Base-by-base conservation (phyloP, 2,797 vertebrate genomes). In the Sternarchorhynchus goeldii region DNA sequence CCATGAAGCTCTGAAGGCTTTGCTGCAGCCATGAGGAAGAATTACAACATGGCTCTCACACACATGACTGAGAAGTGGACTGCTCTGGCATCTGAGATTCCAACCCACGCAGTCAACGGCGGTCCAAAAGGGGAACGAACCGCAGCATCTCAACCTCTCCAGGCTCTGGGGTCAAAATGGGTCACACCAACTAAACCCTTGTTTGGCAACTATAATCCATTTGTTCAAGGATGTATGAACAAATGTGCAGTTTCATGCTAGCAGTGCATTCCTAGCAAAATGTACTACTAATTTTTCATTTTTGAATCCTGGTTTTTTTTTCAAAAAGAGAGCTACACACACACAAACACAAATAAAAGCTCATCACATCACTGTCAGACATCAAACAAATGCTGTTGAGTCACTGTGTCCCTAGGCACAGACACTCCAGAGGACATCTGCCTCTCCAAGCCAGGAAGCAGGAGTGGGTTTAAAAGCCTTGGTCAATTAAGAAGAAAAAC, bases 1-100 rank as follows among this genome's bases (percentile, higher is more conserved):
- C 36, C 10, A 63, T 39, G n/a, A 31, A 62, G n/a, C 32, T 74
- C 29, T 63, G 59, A 75, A 50, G 25, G 1, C 55, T 12, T 45
- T 45, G 41, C 20, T 56, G 36, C 36, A 69, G 72, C 62, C 75
- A 63, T 82, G 66, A 74, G 56, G 16, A 53, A 50, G 75, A 84
- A 75, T 74, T 71, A 80, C 64, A 79, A 31, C 63, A 57, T 21
- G 21, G n/a, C 64, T 58, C 68, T 65, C 81, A 76, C 77, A 53
- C 72, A 56, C 67, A 16, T 74, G 80, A 82, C 70, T 58, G 70
- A 80, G 62, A 82, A 53, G 58, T 73, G 76, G 83, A 77, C 81
- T 85, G 76, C 77, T 83, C 79, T 39, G 67, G 79, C 84, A 85
- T 83, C 81, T 80, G 79, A 57, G 79, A 80, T 50, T 79, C 69